A percentile compares a stretch with the other conserved stretches of the same genome.
phyloP scores from a whole-genome alignment of 92 coral and sea anemone species.

The Phenganax marumi region DNA sequence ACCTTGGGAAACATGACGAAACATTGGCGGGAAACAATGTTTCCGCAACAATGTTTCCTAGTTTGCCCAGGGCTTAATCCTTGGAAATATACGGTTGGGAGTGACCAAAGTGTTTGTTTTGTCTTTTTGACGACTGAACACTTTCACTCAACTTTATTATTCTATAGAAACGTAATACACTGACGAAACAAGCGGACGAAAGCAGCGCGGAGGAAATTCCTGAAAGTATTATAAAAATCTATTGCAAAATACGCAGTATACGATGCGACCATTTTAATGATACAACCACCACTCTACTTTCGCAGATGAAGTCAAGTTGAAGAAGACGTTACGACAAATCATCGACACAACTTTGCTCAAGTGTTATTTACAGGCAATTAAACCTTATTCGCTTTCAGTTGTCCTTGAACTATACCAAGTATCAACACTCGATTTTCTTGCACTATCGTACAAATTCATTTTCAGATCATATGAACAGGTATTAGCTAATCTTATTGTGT shows the following conservation, averaged over 20 bases:
- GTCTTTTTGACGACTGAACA: not conserved
- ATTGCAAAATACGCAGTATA: not conserved
- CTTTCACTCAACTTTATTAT: not conserved
- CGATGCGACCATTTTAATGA: not conserved
- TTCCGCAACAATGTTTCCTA: too few species aligned
- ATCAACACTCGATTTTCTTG: not conserved
- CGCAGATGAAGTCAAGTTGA: constrained; percentile 73
- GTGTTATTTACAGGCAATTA: constrained; percentile 82
- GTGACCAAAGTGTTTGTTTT: not conserved
- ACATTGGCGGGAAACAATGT: too few species aligned
- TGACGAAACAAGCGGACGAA: constrained; percentile 13
- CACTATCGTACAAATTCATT: not conserved
- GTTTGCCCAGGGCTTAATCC: too few species aligned
- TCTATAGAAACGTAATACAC: constrained; percentile 17
- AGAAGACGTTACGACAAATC: constrained; percentile 83
- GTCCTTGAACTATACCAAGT: not conserved
- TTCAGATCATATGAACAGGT: too few species aligned
- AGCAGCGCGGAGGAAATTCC: not conserved
- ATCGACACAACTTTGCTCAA: constrained; percentile 91
- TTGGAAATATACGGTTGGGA: too few species aligned
- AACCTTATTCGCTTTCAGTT: not conserved
- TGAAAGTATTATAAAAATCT: not conserved
- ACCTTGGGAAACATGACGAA: too few species aligned
- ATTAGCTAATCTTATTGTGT: too few species aligned
- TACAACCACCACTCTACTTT: not conserved